Base-by-base conservation (phyloP, 2,888 invertebrate genomes). In the Prenolepis imparis region DNA sequence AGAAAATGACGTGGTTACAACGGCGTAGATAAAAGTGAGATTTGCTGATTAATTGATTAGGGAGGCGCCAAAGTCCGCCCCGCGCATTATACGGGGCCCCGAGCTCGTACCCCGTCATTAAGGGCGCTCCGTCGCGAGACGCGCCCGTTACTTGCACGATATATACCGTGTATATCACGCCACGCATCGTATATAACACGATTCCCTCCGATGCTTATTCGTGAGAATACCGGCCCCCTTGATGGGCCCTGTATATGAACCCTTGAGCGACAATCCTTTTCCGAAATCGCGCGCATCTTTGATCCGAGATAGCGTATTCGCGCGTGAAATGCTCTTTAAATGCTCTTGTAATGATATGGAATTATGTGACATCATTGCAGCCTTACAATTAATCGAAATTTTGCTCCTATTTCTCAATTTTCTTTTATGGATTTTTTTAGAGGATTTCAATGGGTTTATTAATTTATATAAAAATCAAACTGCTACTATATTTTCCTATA, bases 21-120 rank as follows among this genome's bases (percentile, higher is more conserved):
- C 86, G 86, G 81, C 77, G 83, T 84, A 88, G 91, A 92, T 92
- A 91, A 92, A 93, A 90, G 92, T 86, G 89, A 93, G 93, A 93
- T 94, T 94, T 91, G 91, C 92, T 94, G 94, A 94, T 94, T 94
- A 94, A 94, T 94, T 93, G 94, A 93, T 93, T 93, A 92, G 92
- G 93, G 93, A 92, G 93, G 94, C 91, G 92, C 92, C 91, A 89
- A 91, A 91, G 90, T 87, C 91, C 93, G 93, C 93, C 93, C 93
- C 89, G 87, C 89, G 90, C 90, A 92, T 94, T 94, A 93, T 90
- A 88, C 88, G 80, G 41, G 41, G 44, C 70, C 39, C 70, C 39
- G 85, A 36, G 36, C 36, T 4, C 36, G 86, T 90, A 91, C 89
- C 90, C 93, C 90, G 91, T 94, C 93, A 92, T 94, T 94, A 94